Evolutionary conservation across 2,888 invertebrate genomes (phyloP), one percentile per base, ranked within the genome.

Genomic region (Patella ulyssiponensis): DNA sequence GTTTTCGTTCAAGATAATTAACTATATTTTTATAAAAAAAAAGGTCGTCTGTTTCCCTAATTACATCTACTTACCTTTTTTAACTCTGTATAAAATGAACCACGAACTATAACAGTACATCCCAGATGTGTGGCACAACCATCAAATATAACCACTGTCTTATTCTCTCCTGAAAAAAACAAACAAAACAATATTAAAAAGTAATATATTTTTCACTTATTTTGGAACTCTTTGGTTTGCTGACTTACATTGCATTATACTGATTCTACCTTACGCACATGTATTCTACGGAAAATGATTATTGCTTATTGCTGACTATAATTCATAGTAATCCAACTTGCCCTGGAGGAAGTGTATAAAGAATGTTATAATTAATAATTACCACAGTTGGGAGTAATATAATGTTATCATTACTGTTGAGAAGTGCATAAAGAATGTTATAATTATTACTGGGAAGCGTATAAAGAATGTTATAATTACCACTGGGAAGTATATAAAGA

Each of bases 111-210:
- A 70, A 98, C 95, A 23, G 98, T 96, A 83, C 96, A 96, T 1
- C 97, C 97, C 1, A 97, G 93, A 86, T 96, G 94, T 88, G 95
- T 94, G 0, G 96, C 95, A 84, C 98, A 96, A 9, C 97, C 97
- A 92, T 98, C 98, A 85, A 98, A 95, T 85, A 96, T 96, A 96
- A 99, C 96, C 53, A 99, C 92, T 0, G 97, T 97, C 93, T 99
- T 99, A 3, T 84, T 85, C 33, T 90, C 90, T 69, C 91, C 91
- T 86, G 81, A 73, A 82, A 79, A 20, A 64, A 52, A 73, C n/a
- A 17, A 15, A 72, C 73, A 77, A 74, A 71, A 69, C 44, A 44
- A 7, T 44, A 44, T 44, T 44, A 44, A 7, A 44, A 44, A 44
- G 5, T 44, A 7, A 44, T 44, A 33, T 33, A 44, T 44, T 44